Evolutionary conservation across 92 coral and sea anemone species (phyloP).

Genomic region (Blastomussa wellsi): DNA sequence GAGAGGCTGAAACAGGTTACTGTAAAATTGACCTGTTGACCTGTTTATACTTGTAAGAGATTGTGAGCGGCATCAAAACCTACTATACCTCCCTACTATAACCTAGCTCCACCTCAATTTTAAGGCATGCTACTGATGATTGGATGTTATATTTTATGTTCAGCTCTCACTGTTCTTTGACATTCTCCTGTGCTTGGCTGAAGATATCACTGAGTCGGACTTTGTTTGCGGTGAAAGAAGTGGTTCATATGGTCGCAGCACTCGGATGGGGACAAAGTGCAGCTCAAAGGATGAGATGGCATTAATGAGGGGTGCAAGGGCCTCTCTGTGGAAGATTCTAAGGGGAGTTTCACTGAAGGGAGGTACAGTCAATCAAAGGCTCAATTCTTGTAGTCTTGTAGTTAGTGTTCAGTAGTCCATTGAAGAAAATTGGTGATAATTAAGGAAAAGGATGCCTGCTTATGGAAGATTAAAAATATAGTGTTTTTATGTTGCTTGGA

Average conservation of each 20-base stretch:
- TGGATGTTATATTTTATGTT: constrained; percentile 5
- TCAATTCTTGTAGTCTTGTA: background rate
- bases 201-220: constrained; percentile 69
- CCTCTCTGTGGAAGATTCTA: constrained; percentile 71
- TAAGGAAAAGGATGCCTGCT: too few species aligned
- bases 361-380: constrained; percentile 36
- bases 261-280: constrained; percentile 64
- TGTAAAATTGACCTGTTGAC: too few species aligned
- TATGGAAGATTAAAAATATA: too few species aligned
- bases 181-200: constrained; percentile 82
- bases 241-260: constrained; percentile 86
- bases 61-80: too few species aligned
- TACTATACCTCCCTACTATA: too few species aligned
- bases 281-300: constrained; percentile 63
- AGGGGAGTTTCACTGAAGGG: constrained; percentile 76
- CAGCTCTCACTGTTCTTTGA: constrained; percentile 89
- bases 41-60: too few species aligned
- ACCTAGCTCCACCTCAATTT: too few species aligned
- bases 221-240: constrained; percentile 85
- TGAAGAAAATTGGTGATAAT: background rate
- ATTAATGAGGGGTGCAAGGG: constrained; percentile 75
- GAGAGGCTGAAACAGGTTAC: too few species aligned
- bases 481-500: too few species aligned
- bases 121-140: too few species aligned
- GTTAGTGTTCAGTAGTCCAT: background rate